Evolutionary conservation across 2,888 invertebrate genomes (phyloP), one percentile per base, ranked within the genome.

Genomic region (Carcina quercana): DNA sequence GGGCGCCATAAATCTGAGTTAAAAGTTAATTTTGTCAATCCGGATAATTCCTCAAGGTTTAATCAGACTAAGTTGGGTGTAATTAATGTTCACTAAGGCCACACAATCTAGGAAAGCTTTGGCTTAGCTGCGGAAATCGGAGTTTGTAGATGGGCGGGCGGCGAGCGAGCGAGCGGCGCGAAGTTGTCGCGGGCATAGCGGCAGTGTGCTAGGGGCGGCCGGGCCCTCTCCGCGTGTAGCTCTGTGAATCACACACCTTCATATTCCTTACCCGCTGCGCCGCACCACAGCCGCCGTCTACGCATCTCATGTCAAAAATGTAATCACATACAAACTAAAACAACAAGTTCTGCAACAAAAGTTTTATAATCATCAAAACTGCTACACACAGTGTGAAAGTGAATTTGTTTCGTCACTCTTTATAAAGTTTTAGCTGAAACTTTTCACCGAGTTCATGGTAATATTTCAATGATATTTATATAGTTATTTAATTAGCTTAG

Each of bases 1-100:
- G 52, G 59, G 60, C 58, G 54, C 66, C 69, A 78, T 80, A 79
- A 82, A 79, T 82, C 71, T 73, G 64, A 78, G 78, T 80, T 80
- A 79, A 82, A 82, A 82, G 82, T 82, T 82, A 83, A 80, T 83
- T 83, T 82, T 75, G 78, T 79, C 80, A 80, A 80, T 82, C 78
- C 74, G 72, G 69, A 76, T 83, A 82, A 83, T 82, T 78, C 80
- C 82, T 80, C 75, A 76, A 75, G 80, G 76, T 80, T 83, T 83
- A 83, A 80, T 80, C 79, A 79, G 79, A 72, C 74, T 79, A 78
- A 82, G 80, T 83, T 82, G 67, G 74, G 69, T 76, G 78, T 80
- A 83, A 83, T 83, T 80, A 80, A 83, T 82, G 80, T 79, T 83
- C 79, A 70, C 68, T 82, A 78, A 78, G 80, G 78, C 75, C 75